These are phyloP conservation scores for Alethe diademata DNA, from an alignment of 2,113 vertebrate species.

Conservation along the genomic window DNA sequence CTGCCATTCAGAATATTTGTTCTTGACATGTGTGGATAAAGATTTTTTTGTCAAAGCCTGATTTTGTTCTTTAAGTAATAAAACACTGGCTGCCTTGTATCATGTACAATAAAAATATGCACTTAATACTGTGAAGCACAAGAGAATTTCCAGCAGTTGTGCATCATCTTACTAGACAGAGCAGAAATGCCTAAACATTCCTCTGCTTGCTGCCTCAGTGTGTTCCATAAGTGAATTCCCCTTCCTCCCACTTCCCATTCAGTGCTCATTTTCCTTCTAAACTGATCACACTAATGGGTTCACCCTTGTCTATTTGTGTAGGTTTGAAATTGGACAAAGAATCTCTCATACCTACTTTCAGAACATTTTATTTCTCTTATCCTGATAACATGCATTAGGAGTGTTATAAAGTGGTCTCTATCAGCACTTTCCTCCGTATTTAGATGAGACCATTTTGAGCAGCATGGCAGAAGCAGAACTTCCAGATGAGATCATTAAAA, in stretches of 20 bases:
- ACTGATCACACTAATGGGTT: background rate
- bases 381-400: background rate
- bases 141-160: background rate
- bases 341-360: background rate
- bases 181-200: background rate
- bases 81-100: background rate
- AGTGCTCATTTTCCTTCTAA: background rate
- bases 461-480: background rate
- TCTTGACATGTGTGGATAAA: rapidly evolving
- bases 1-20: background rate
- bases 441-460: background rate
- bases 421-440: background rate
- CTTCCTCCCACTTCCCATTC: background rate
- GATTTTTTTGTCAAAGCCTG: background rate
- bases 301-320: background rate
- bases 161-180: background rate
- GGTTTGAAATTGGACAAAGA: background rate
- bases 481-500: conserved; percentile 20
- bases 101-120: background rate
- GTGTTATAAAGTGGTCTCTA: background rate
- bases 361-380: background rate
- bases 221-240: background rate
- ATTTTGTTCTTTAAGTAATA: background rate
- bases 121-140: background rate
- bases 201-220: background rate